Conservation (phyloP, 2,888 invertebrate species). For the Vesta saturnalis region DNA sequence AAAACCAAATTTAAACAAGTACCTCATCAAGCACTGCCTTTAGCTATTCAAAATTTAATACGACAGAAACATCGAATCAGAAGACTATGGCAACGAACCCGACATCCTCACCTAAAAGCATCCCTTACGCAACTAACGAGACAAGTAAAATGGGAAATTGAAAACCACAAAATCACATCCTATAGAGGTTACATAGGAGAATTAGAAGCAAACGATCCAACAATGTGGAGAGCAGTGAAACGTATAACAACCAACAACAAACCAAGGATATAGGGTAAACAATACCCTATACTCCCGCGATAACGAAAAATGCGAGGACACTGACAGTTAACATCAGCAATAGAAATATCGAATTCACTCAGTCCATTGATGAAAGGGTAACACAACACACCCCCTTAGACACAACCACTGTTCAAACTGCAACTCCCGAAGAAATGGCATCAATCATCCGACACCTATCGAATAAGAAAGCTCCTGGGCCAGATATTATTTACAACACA, state of each 20-base stretch:
- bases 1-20: too few species aligned
- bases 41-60: neutral
- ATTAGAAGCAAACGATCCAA: too few species aligned
- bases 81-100: neutral
- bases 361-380: neutral
- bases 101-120: neutral
- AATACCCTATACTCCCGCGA: conserved; percentile 2
- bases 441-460: neutral
- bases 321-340: neutral
- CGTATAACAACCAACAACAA: too few species aligned
- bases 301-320: conserved; percentile 1
- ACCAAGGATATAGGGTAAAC: neutral
- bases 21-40: too few species aligned
- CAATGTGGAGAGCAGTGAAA: too few species aligned
- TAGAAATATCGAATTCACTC: neutral
- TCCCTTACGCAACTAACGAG: too few species aligned
- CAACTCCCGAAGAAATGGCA: neutral
- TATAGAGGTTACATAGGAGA: too few species aligned
- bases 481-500: too few species aligned
- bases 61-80: neutral
- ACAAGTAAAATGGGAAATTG: too few species aligned
- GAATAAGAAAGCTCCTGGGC: neutral
- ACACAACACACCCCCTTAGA: neutral
- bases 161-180: too few species aligned
- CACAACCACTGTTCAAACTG: neutral